Evolutionary conservation across 2,797 vertebrate species (phyloP).

Genomic region (Peromyscus nudipes): DNA sequence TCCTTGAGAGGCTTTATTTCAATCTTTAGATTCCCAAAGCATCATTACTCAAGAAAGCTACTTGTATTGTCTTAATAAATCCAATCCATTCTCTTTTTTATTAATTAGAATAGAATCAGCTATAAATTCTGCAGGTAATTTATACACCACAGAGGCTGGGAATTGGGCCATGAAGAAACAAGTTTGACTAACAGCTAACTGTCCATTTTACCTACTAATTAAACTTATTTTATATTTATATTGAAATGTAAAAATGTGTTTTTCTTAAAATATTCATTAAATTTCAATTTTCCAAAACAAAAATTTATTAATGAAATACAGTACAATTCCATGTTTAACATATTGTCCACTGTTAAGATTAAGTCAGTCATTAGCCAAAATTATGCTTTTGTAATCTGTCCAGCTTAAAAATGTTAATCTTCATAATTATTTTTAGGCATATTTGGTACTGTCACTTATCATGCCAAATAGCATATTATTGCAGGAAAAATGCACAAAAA

Average conservation of each 20-base stretch:
- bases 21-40: not conserved
- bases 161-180: constrained; percentile 22
- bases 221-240: not conserved
- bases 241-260: not conserved
- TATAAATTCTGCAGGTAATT: not conserved
- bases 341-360: constrained; percentile 13
- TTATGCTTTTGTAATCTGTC: constrained; percentile 7
- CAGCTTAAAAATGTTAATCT: not conserved
- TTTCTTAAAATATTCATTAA: not conserved
- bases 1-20: not conserved
- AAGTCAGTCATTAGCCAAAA: not conserved
- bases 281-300: not conserved
- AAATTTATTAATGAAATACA: not conserved
- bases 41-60: not conserved
- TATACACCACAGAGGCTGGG: not conserved
- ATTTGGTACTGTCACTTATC: constrained; percentile 25
- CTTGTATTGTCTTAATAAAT: not conserved
- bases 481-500: constrained; percentile 5
- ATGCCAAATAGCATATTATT: constrained; percentile 60
- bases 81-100: not conserved
- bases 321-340: not conserved
- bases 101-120: not conserved
- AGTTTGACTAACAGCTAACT: not conserved
- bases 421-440: constrained; percentile 62
- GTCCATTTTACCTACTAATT: not conserved